phyloP scores from a whole-genome alignment of 2,888 invertebrate species.

The Bedellia somnulentella region DNA sequence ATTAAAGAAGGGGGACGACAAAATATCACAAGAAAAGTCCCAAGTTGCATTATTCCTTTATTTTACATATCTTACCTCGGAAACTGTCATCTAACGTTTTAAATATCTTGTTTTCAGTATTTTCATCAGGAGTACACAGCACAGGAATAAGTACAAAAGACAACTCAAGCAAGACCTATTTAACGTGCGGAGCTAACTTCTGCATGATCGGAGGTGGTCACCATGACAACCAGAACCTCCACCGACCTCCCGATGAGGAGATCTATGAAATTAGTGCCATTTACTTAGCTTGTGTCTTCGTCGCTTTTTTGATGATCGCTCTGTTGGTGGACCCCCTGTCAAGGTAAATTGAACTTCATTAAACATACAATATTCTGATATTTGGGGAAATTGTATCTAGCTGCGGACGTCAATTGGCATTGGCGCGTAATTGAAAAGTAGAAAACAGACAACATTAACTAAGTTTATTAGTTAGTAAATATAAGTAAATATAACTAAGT shows the following conservation, averaged over 20 bases:
- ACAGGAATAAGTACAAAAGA: conserved; percentile 32
- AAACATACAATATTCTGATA: too few relatives aligned
- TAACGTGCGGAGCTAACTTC: conserved; percentile 79
- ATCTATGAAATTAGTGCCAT: conserved; percentile 88
- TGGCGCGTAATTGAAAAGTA: too few relatives aligned
- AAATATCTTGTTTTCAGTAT: conserved; percentile 64
- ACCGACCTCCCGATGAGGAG: conserved; percentile 80
- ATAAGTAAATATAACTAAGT: too few relatives aligned
- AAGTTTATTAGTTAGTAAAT: too few relatives aligned
- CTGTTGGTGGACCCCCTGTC: conserved; percentile 88
- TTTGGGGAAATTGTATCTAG: too few relatives aligned
- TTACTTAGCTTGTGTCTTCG: conserved; percentile 82
- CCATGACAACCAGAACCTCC: conserved; percentile 73
- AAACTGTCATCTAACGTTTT: too few relatives aligned
- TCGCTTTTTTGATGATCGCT: conserved; percentile 84
- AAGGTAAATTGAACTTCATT: conserved; percentile 71
- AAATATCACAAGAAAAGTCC: too few relatives aligned
- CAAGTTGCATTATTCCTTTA: too few relatives aligned
- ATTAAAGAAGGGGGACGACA: too few relatives aligned
- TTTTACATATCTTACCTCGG: too few relatives aligned
- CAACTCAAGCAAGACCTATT: conserved; percentile 53
- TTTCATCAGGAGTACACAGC: conserved; percentile 76
- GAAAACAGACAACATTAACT: too few relatives aligned
- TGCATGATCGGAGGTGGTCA: conserved; percentile 69
- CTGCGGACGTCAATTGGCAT: too few relatives aligned